Evolutionary conservation across 2,113 vertebrate species (phyloP), one percentile per base, ranked within the genome.

Genomic region (Benitochromis conjunctus): DNA sequence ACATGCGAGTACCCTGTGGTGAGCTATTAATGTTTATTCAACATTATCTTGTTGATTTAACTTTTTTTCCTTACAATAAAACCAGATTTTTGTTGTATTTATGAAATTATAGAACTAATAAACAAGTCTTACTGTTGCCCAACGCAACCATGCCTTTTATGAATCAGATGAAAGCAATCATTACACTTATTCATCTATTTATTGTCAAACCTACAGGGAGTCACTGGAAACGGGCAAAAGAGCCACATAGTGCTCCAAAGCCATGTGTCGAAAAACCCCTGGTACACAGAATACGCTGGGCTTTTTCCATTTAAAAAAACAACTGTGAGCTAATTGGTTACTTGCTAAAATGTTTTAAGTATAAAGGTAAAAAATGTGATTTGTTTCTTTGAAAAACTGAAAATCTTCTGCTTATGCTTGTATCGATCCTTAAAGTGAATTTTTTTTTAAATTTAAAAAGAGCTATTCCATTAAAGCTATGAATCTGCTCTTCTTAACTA

Each of bases 191-290:
- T 41, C 62, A 21, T 66, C 62, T 66, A 41, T 66, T 66, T 66
- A 66, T 41, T 66, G 64, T 43, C 64, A 74, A 48, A 29, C 24
- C 66, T 26, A 71, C 38, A 71, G 13, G 66, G 41, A 71, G 66
- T 46, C 8, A 26, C 6, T 48, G 41, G 21, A 4, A 19, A 36
- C 3, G 5, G 2, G 16, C 10, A 34, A 19, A 7, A 34, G 0
- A 41, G 6, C 14, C 26, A 1, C 9, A 71, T 51, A 2, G 2
- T 16, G 46, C 46, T 51, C 46, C 6, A 18, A 51, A 51, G 3
- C 46, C 8, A 38, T 8, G 9, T 3, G 62, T 64, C 2, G 1
- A 38, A 41, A 38, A 24, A 14, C 0, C 62, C 12, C 36, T 64
- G 7, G 36, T 43, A 69, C 24, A 24, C 36, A 14, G 36, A 69